Evolutionary conservation across 2,888 invertebrate genomes (phyloP).

Genomic region (Pandemis heparana): DNA sequence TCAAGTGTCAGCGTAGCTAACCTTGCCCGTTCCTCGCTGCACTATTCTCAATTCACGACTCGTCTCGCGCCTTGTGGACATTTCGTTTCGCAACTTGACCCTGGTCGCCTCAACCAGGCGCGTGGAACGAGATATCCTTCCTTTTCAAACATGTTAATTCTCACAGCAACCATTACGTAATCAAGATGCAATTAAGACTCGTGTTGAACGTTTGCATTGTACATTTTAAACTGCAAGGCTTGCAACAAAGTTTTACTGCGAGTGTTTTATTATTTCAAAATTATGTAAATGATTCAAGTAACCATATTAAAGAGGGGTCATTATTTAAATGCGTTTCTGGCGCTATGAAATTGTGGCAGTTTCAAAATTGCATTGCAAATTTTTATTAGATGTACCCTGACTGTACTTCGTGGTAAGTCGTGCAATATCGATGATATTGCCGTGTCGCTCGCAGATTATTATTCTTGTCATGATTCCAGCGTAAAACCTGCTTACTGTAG

Average conservation of each 20-base stretch:
- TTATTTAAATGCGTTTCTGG: slow-evolving; percentile 21
- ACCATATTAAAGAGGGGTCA: slow-evolving; percentile 6
- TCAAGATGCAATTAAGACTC: slow-evolving; percentile 36
- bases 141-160: slow-evolving; percentile 33
- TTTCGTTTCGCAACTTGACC: slow-evolving; percentile 63
- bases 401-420: slow-evolving; percentile 41
- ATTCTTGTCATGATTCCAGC: slow-evolving; percentile 55
- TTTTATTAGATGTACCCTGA: slow-evolving; percentile 37
- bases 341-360: slow-evolving; percentile 5
- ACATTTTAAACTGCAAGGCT: slow-evolving; percentile 27
- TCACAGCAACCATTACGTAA: slow-evolving; percentile 23
- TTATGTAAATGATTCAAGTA: slow-evolving; percentile 22
- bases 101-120: slow-evolving; percentile 27
- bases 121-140: slow-evolving; percentile 37
- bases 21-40: slow-evolving; percentile 46
- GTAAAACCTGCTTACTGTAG: slow-evolving; percentile 55
- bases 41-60: slow-evolving; percentile 67
- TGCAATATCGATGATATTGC: slow-evolving; percentile 55
- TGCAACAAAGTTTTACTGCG: slow-evolving; percentile 21
- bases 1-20: slow-evolving; percentile 34
- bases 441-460: slow-evolving; percentile 50
- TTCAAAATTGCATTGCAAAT: slow-evolving; percentile 3
- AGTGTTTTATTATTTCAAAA: slow-evolving; percentile 27
- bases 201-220: slow-evolving; percentile 20
- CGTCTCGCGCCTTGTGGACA: slow-evolving; percentile 49